Evolutionary conservation across 2,797 vertebrate species (phyloP), one percentile per base, ranked within the genome.

Genomic region (Balearica regulorum): DNA sequence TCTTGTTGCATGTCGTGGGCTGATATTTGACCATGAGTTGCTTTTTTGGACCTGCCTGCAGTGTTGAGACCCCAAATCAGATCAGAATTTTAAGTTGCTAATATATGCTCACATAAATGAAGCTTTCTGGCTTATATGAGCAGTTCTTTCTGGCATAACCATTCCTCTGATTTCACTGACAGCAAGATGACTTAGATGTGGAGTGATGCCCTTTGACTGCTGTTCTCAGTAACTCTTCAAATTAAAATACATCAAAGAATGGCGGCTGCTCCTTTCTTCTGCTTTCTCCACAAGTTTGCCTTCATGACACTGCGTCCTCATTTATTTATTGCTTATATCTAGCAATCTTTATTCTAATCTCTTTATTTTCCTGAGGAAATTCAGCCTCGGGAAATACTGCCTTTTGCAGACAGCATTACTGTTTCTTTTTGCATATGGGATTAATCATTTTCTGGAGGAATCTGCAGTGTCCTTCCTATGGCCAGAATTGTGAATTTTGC

Each of bases 241-340:
- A 93, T 93, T 81, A 91, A 89, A 89, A 81, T 64, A 73, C 81
- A 81, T 95, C 90, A 91, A 77, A 90, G 86, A 85, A 71, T 71
- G 61, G 75, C 71, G 66, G 79, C 65, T 53, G 79, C 81, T 83
- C 29, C 19, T 82, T 93, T 77, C 62, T 91, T 82, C 70, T 84
- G 61, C 86, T 75, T 90, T 77, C 83, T 94, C 86, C 55, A 46
- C 71, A 55, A 84, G 83, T 53, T 93, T 91, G 48, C 69, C 82
- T 90, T 90, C n/a, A 6, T 95, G 94, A 79, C 68, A 55, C 49
- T 41, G 8, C 87, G 24, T 68, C 66, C 88, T 94, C 55, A 43
- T 76, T 84, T 95, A 75, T 89, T 84, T 90, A 58, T 89, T 90
- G 76, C 85, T 91, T 70, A 9, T 84, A 33, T 64, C 49, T 71